A percentile compares a stretch with the other conserved stretches of the same genome.
These are phyloP conservation scores for Periparus ater DNA, from an alignment of 2,797 vertebrate species.

Conservation along the genomic window DNA sequence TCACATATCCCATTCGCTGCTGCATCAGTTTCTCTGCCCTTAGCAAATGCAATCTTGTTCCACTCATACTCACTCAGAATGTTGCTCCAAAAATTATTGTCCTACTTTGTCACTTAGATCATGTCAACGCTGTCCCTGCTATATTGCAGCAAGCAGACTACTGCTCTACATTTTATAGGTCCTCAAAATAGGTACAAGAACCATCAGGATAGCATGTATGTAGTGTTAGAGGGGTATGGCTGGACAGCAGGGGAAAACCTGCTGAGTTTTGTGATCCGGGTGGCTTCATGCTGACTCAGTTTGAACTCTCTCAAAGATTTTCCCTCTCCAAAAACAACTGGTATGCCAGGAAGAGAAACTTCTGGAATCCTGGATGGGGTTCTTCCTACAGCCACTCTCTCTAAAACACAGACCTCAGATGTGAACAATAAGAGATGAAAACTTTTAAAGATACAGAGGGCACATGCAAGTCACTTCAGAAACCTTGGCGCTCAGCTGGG, in stretches of 20 bases:
- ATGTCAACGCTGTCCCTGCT: not conserved
- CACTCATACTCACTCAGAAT: not conserved
- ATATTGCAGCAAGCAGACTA: not conserved
- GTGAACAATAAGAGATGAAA: not conserved
- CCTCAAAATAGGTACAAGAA: not conserved
- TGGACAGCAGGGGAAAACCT: not conserved
- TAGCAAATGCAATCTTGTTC: slow-evolving; percentile 18
- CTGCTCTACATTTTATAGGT: not conserved
- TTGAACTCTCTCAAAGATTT: not conserved
- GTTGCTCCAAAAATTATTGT: not conserved
- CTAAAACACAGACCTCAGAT: not conserved
- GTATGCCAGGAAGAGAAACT: not conserved
- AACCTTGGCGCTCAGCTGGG: not conserved
- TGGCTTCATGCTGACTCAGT: not conserved
- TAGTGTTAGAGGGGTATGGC: not conserved
- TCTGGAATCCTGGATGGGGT: not conserved
- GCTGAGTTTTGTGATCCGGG: not conserved
- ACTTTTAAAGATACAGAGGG: not conserved
- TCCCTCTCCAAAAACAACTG: not conserved
- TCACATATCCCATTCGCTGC: not conserved
- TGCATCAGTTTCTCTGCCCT: slow-evolving; percentile 19
- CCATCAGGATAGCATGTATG: not conserved
- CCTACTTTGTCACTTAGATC: not conserved
- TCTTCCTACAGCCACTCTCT: not conserved
- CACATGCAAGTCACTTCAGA: not conserved